Base-by-base conservation (phyloP, 1,140 invertebrate genomes). In the Thaumatotibia leucotreta region DNA sequence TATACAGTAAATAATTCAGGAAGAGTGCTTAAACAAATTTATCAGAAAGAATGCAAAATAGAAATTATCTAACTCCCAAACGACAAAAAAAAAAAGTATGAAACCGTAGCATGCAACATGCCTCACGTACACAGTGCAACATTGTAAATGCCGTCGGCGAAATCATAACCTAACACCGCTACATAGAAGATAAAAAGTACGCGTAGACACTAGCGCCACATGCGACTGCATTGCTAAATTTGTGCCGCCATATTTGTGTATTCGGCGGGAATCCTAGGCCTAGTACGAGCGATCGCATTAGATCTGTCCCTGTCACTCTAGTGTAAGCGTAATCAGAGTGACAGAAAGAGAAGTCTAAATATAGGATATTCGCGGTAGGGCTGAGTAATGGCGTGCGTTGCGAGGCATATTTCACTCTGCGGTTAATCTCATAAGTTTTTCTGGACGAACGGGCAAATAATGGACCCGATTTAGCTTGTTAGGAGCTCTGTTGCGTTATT, bases 351-450 rank as follows among this genome's bases (percentile, higher is more conserved):
- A n/a, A n/a, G n/a, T n/a, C n/a, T n/a, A n/a, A n/a, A n/a, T n/a
- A n/a, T n/a, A n/a, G n/a, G n/a, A n/a, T n/a, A n/a, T n/a, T n/a
- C n/a, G n/a, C n/a, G n/a, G n/a, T n/a, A n/a, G n/a, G n/a, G n/a
- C n/a, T 22, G 52, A 58, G 27, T 58, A 58, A 58, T 58, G 52
- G 52, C 27, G 52, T 24, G 23, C 23, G 52, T 58, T 5, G 52
- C 23, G 52, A 24, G 23, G 52, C 52, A 58, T 58, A 58, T 58
- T 58, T 58, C 52, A 58, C 52, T 31, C 52, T 17, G 52, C 24
- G 23, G 52, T 58, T 58, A 58, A 58, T 58, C 52, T 58, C 52
- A 29, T 58, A 58, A 58, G 52, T 58, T 58, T 58, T 58, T 58
- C 52, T 24, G 52, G 52, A 58, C 27, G 52, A 58, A 58, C 52